Base-by-base conservation (phyloP, 2,888 invertebrate genomes). In the Abrostola tripartita region DNA sequence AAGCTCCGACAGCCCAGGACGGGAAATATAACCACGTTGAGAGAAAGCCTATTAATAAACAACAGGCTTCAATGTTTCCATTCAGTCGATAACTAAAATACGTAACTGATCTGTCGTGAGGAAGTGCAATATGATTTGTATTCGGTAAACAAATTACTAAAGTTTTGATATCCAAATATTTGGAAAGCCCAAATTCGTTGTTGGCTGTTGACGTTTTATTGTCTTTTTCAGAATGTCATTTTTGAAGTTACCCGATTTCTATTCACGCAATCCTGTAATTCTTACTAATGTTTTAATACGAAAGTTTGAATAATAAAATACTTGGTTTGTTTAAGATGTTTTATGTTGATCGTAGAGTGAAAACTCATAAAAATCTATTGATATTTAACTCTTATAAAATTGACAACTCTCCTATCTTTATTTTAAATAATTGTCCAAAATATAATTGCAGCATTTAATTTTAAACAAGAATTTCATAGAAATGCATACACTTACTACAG, bases 31-130 rank as follows among this genome's bases (percentile, higher is more conserved):
- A 24, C 57, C 57, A n/a, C 24, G 24, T 54, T 49, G 44, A 61
- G 41, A 50, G 58, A 44, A 71, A 62, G 38, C 47, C 59, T 65
- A 68, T 74, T 61, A 63, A 65, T 75, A 65, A 59, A 75, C 65
- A 68, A 63, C 24, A 10, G 40, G 37, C 35, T 49, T 12, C 35
- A 51, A 44, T 50, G 47, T 63, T 68, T 49, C 51, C 37, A 57
- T 52, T 52, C 42, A 55, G 47, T 41, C 4, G 42, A 61, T 56
- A 47, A 36, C 52, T 38, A 35, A 55, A 59, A 54, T 44, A 47
- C 53, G 52, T 44, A 53, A 14, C 58, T 56, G 35, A 56, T 41
- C 47, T 61, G 52, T 44, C 60, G 74, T 72, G 74, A 73, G 47
- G 51, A 64, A 54, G 11, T 42, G 7, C 47, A 68, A 64, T 68